Evolutionary conservation across 2,113 vertebrate species (phyloP).

Genomic region (Bucco capensis): DNA sequence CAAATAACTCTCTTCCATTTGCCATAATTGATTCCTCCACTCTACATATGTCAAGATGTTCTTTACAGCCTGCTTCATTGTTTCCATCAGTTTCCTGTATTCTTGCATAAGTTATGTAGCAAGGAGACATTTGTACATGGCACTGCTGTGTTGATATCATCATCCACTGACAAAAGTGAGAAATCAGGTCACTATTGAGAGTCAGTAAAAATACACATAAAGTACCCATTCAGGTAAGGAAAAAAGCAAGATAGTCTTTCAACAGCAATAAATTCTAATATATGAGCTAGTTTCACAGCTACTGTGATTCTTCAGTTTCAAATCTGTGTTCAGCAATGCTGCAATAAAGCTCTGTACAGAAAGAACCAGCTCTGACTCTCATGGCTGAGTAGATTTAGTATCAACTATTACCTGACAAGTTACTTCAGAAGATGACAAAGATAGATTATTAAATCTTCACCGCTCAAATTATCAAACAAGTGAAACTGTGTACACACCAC

Average conservation of each 20-base stretch:
- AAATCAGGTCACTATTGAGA: constrained; percentile 48
- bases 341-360: background rate
- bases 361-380: constrained; percentile 2
- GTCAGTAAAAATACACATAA: constrained; percentile 50
- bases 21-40: background rate
- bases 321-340: background rate
- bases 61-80: background rate
- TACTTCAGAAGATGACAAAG: background rate
- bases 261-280: constrained; percentile 28
- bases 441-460: constrained; percentile 34
- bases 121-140: constrained; percentile 13
- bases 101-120: background rate
- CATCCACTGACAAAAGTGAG: background rate
- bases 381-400: background rate
- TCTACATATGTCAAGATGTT: rapidly evolving
- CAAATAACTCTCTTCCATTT: background rate
- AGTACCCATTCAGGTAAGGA: background rate
- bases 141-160: background rate
- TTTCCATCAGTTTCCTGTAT: background rate
- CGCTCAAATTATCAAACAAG: constrained; percentile 36
- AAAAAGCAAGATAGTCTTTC: background rate
- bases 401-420: constrained; percentile 1
- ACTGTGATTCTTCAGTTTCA: constrained; percentile 17
- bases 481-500: background rate
- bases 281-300: background rate